Evolutionary conservation across 2,797 vertebrate genomes (phyloP).

Genomic region (Sebastes vulpes): DNA sequence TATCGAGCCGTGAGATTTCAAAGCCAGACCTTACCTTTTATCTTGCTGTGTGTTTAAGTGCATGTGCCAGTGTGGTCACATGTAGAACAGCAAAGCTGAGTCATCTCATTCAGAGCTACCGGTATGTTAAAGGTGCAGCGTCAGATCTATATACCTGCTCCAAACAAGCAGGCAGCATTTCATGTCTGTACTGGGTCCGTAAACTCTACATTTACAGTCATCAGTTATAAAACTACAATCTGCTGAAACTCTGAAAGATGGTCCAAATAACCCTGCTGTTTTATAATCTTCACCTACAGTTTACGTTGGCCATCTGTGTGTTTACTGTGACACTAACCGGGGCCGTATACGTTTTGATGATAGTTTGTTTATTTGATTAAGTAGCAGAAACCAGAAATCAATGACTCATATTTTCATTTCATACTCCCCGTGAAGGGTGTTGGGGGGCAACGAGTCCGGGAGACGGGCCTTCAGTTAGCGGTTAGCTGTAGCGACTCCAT

Average conservation of each 20-base stretch:
- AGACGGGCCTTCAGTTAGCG: too few relatives aligned
- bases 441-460: too few relatives aligned
- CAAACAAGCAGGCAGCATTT: background rate
- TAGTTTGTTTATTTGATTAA: too few relatives aligned
- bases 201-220: background rate
- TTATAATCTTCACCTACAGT: too few relatives aligned
- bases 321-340: too few relatives aligned
- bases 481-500: too few relatives aligned
- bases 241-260: background rate
- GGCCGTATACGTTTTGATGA: too few relatives aligned
- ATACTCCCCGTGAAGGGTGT: too few relatives aligned
- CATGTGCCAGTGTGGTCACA: slow-evolving; percentile 10
- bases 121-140: background rate
- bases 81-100: slow-evolving; percentile 4
- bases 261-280: too few relatives aligned
- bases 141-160: background rate
- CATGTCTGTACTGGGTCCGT: background rate
- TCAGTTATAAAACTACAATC: background rate
- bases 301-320: too few relatives aligned
- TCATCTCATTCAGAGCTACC: slow-evolving; percentile 20
- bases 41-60: background rate
- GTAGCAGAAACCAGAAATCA: too few relatives aligned
- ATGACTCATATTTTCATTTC: too few relatives aligned
- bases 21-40: slow-evolving; percentile 10
- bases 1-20: slow-evolving; percentile 22